Conservation (phyloP, 2,888 invertebrate species). For the Aphelenchoides bicaudatus region DNA sequence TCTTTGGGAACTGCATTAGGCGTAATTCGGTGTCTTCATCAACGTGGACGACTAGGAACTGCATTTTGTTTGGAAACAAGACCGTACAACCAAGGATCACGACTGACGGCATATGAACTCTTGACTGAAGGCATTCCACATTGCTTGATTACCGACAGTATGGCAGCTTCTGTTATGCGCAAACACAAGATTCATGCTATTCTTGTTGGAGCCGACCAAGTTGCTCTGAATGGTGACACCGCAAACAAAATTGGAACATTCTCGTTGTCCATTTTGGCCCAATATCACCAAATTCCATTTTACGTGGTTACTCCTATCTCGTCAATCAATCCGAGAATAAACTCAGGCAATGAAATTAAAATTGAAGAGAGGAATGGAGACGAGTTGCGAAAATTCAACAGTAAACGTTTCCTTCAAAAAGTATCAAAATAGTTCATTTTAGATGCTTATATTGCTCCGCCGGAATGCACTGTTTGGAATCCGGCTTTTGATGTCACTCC, state of each 20-base stretch:
- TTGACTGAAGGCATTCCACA: conserved; percentile 73
- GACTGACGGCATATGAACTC: conserved; percentile 90
- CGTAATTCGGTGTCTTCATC: conserved; percentile 79
- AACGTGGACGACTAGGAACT: conserved; percentile 69
- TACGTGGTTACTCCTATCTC: conserved; percentile 90
- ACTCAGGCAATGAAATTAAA: conserved; percentile 78
- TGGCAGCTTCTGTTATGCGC: conserved; percentile 86
- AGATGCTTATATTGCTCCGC: conserved; percentile 57
- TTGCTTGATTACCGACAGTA: conserved; percentile 87
- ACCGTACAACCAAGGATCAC: conserved; percentile 93
- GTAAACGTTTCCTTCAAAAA: conserved; percentile 59
- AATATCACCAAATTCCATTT: conserved; percentile 84
- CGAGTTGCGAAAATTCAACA: conserved; percentile 87
- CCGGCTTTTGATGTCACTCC: conserved; percentile 98
- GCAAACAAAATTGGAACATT: conserved; percentile 86
- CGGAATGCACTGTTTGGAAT: conserved; percentile 90
- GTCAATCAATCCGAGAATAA: conserved; percentile 76
- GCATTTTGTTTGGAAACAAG: conserved; percentile 95
- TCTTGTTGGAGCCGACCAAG: conserved; percentile 90
- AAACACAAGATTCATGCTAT: conserved; percentile 79
- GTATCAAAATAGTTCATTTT: conserved; percentile 13
- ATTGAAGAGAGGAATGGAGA: conserved; percentile 87
- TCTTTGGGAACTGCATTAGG: conserved; percentile 91
- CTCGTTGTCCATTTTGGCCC: conserved; percentile 81
- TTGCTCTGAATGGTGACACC: conserved; percentile 92